Base-by-base conservation (phyloP, 37 sponge, comb jelly and placozoan species). In the Cliona cf. orientalis region DNA sequence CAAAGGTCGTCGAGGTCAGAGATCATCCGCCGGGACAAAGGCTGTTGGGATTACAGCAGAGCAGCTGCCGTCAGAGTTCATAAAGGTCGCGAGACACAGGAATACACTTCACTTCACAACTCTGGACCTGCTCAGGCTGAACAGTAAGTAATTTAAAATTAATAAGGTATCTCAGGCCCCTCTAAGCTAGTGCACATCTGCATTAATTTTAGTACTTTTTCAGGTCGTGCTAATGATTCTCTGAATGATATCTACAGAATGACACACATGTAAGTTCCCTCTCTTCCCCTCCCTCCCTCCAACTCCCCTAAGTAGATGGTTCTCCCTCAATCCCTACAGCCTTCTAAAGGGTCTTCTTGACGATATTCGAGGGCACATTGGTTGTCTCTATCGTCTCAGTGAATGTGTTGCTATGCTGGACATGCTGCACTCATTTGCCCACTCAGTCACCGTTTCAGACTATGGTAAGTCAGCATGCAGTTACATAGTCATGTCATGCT, bases 341-440 rank as follows among this genome's bases (percentile, higher is more conserved):
- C 91, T 93, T 32, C 61, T 95, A 33, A 86, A 73, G 61, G 91
- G 88, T 29, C 65, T 98, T 63, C 59, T 95, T 62, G 55, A 43
- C 36, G 84, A 82, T 62, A 65, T 98, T 23, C 71, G 95, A 21
- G 75, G 74, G 34, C 75, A 86, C 12, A 84, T 98, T 59, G 95
- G 99, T 17, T 97, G 97, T 76, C 89, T 99, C 29, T 93, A 99
- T 80, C 97, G 94, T 69, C 79, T 99, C 58, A 75, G 94, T 7
- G 99, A 99, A 85, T 91, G 97, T 80, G 90, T 90, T 26, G 91
- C 97, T 25, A 86, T 95, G 85, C 77, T 97, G 76, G 99, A 99
- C 55, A 94, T 99, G 94, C 84, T 99, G 25, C 80, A 90, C 45
- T 94, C 96, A 0, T 94, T 98, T 80, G 91, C 99, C 33, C 91